These are phyloP conservation scores for Drosophila barbarae DNA, from an alignment of 2,888 invertebrate species.

Conservation along the genomic window DNA sequence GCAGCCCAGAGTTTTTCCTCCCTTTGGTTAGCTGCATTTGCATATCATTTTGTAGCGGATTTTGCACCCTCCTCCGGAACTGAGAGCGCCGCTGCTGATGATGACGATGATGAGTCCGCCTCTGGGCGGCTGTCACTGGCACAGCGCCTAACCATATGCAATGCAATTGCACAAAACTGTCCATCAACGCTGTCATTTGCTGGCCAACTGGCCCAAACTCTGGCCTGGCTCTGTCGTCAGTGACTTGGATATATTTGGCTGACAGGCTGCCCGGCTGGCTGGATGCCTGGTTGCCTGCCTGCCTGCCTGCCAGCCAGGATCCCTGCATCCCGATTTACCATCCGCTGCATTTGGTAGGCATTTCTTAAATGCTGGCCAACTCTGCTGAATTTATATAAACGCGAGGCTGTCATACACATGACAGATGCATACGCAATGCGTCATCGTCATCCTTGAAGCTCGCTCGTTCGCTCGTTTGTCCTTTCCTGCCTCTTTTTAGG, in stretches of 20 bases:
- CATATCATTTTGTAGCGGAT: conserved; percentile 64
- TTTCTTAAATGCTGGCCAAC: conserved; percentile 66
- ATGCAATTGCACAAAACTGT: conserved; percentile 71
- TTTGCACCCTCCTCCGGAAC: conserved; percentile 25
- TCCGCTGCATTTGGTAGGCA: conserved; percentile 40
- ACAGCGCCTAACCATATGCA: conserved; percentile 69
- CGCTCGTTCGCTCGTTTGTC: neutral
- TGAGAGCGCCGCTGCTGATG: conserved; percentile 31
- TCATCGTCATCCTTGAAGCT: conserved; percentile 54
- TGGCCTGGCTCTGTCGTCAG: conserved; percentile 35
- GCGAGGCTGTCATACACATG: conserved; percentile 64
- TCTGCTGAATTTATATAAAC: conserved; percentile 68
- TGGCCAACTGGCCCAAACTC: conserved; percentile 53
- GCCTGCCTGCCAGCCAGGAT: conserved; percentile 2
- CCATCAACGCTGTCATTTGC: conserved; percentile 72
- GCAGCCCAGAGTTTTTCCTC: conserved; percentile 51
- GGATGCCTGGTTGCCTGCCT: conserved; percentile 10
- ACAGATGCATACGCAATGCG: conserved; percentile 66
- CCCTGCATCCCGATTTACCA: conserved; percentile 21
- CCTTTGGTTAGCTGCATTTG: conserved; percentile 54
- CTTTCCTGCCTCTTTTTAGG: conserved; percentile 4
- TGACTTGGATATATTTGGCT: conserved; percentile 39
- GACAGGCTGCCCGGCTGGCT: conserved; percentile 17
- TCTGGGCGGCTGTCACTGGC: conserved; percentile 55
- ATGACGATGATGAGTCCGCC: conserved; percentile 24